Conservation (phyloP, 2,113 vertebrate species). For the Rhabdomys dilectus region DNA sequence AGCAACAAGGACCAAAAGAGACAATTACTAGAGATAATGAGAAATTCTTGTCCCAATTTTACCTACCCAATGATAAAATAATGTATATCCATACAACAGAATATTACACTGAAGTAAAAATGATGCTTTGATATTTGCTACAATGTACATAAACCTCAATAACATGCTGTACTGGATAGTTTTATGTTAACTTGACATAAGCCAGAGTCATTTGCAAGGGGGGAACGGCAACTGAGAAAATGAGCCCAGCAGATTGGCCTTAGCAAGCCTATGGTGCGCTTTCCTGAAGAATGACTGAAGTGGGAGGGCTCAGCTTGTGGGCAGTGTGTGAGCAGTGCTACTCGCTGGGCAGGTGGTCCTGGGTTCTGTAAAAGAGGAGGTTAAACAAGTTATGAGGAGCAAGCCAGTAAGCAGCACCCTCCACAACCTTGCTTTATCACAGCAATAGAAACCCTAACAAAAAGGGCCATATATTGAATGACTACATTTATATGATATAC, state of each 20-base stretch:
- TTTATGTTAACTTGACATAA: background rate
- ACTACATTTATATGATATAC: background rate
- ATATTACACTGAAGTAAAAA: background rate
- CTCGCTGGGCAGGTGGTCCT: background rate
- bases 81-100: background rate
- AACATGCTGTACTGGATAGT: background rate
- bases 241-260: background rate
- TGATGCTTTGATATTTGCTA: constrained; percentile 21
- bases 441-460: background rate
- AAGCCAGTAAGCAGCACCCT: background rate
- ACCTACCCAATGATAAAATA: background rate
- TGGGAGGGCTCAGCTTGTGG: background rate
- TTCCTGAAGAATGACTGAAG: background rate
- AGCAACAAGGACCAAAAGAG: background rate
- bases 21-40: background rate
- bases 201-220: background rate
- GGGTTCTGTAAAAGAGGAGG: background rate
- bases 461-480: background rate
- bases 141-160: background rate
- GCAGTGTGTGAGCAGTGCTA: background rate
- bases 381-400: background rate
- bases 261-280: background rate
- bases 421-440: background rate
- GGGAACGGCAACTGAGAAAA: background rate
- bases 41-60: background rate